Evolutionary conservation across 2,113 vertebrate genomes (phyloP).

Genomic region (Procavia capensis): DNA sequence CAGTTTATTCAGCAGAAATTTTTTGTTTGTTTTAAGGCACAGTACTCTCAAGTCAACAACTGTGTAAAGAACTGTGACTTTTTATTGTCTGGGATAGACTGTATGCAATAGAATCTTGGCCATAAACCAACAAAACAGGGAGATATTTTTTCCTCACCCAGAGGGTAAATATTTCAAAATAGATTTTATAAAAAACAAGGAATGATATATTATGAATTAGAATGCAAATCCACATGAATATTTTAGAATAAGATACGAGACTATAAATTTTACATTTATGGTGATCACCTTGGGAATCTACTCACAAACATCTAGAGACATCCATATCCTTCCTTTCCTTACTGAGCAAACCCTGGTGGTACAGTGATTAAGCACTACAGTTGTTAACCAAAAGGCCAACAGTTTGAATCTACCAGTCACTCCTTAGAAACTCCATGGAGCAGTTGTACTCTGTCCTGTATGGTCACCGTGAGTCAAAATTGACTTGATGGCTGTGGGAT

Average conservation of each 20-base stretch:
- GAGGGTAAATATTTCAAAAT: constrained; percentile 71
- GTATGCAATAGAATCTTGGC: background rate
- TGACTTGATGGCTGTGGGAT: no score
- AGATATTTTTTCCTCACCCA: constrained; percentile 25
- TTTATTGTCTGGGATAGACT: constrained; percentile 42
- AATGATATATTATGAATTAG: constrained; percentile 31
- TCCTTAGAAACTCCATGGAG: no score
- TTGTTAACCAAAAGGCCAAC: no score
- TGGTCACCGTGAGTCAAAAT: no score
- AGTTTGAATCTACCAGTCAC: no score
- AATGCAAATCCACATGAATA: constrained; percentile 65
- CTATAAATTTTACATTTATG: constrained; percentile 39
- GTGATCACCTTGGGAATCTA: constrained; percentile 16
- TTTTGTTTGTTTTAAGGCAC: background rate
- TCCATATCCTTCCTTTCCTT: background rate
- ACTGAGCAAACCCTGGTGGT: no score
- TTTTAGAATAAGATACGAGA: constrained; percentile 53
- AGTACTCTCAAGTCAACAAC: constrained; percentile 13
- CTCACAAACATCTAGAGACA: background rate
- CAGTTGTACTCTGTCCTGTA: no score
- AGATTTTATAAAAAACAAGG: constrained; percentile 69
- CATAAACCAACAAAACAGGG: constrained; percentile 4
- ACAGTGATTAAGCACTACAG: no score
- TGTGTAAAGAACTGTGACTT: background rate
- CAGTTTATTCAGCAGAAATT: constrained; percentile 25